Evolutionary conservation across 1,140 invertebrate species (phyloP).

Genomic region (Diorhabda carinulata): DNA sequence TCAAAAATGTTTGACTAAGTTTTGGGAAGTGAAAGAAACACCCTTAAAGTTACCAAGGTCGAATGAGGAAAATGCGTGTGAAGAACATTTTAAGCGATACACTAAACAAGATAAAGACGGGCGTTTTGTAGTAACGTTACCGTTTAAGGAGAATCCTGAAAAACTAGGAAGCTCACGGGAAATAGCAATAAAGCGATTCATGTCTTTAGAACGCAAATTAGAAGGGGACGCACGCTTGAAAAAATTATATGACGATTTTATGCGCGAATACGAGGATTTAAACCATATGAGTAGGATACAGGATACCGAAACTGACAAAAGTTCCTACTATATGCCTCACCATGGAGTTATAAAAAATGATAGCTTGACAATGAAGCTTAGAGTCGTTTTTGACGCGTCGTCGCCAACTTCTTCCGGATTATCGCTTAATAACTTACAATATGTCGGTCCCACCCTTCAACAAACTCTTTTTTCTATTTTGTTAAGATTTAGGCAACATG

Average conservation of each 20-base stretch:
- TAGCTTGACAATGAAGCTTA: constrained; percentile 39
- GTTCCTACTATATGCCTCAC: constrained; percentile 30
- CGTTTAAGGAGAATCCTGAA: constrained; percentile 8
- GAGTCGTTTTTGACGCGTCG: constrained; percentile 32
- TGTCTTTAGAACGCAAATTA: constrained; percentile 34
- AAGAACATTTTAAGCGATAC: constrained; percentile 1
- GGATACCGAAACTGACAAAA: not conserved
- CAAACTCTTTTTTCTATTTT: constrained; percentile 38
- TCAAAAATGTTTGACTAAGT: not conserved
- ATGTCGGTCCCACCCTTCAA: constrained; percentile 34
- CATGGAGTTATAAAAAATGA: constrained; percentile 43
- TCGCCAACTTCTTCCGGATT: constrained; percentile 28
- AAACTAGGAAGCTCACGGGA: constrained; percentile 21
- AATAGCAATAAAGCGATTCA: constrained; percentile 21
- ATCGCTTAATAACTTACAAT: constrained; percentile 35
- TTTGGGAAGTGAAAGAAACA: constrained; percentile 16
- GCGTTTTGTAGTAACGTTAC: constrained; percentile 19
- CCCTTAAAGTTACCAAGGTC: not conserved
- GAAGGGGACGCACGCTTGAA: constrained; percentile 25
- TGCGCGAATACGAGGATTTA: constrained; percentile 37
- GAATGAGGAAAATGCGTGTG: constrained; percentile 4
- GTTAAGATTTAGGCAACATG: constrained; percentile 45
- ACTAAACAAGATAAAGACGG: constrained; percentile 10
- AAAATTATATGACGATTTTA: constrained; percentile 34
- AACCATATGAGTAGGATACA: constrained; percentile 32